Conservation (phyloP, 2,888 invertebrate species). For the Patella caerulea region DNA sequence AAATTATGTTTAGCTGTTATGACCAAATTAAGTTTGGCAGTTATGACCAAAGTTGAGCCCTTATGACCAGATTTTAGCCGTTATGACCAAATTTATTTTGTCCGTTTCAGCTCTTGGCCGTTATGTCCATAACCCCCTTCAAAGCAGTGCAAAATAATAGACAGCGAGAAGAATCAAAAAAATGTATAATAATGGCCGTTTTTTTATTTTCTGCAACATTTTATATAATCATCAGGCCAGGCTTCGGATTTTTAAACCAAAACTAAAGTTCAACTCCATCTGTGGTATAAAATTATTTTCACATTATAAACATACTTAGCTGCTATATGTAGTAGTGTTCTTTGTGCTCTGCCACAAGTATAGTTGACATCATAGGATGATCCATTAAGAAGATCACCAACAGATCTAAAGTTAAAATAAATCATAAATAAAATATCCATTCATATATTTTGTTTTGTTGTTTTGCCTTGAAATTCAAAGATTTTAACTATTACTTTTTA, state of each 20-base stretch:
- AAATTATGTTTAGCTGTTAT: no score
- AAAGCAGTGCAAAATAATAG: not conserved
- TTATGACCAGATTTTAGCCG: no score
- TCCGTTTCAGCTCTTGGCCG: no score
- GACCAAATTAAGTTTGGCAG: no score
- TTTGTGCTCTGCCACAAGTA: slow-evolving; percentile 59
- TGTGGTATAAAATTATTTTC: not conserved
- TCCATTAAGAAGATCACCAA: slow-evolving; percentile 58
- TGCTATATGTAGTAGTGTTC: slow-evolving; percentile 64
- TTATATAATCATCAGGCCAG: no score
- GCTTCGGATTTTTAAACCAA: no score
- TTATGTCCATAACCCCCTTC: no score
- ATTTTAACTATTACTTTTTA: no score
- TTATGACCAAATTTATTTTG: no score
- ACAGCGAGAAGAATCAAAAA: not conserved
- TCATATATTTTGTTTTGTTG: no score
- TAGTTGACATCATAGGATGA: slow-evolving; percentile 65
- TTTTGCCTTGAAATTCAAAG: no score
- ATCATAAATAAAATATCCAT: not conserved
- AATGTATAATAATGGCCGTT: not conserved
- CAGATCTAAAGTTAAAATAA: slow-evolving; percentile 52
- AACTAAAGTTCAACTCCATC: not conserved
- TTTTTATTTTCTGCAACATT: not conserved
- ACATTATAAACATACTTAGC: slow-evolving; percentile 58
- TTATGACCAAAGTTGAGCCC: no score